phyloP scores from a whole-genome alignment of 2,797 vertebrate species.

The Chiroxiphia lanceolata region DNA sequence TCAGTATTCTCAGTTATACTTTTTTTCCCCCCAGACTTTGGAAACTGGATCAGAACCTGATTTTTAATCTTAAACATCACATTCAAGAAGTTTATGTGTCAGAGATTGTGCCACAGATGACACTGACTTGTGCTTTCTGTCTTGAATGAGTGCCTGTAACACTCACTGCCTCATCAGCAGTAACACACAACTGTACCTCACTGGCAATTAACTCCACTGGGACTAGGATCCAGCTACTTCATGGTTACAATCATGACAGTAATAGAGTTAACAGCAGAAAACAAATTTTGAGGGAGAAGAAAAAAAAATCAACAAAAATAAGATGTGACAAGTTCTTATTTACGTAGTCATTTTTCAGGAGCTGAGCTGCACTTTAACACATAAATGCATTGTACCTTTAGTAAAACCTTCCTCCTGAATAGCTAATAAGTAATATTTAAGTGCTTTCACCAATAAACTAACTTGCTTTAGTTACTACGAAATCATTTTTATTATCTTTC shows the following conservation, averaged over 20 bases:
- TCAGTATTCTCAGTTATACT: background rate
- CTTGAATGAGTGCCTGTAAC: background rate
- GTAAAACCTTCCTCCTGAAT: constrained; percentile 59
- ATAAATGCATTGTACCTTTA: constrained; percentile 52
- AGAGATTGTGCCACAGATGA: background rate
- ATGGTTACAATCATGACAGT: background rate
- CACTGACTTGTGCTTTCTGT: background rate
- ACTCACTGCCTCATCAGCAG: background rate
- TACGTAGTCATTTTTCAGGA: constrained; percentile 41
- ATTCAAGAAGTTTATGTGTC: background rate
- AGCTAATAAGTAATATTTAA: constrained; percentile 54
- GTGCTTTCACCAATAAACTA: constrained; percentile 54
- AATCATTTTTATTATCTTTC: constrained; percentile 57
- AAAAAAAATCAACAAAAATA: constrained; percentile 35
- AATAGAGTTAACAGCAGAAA: background rate
- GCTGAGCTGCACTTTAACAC: constrained; percentile 34
- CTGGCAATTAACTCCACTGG: background rate
- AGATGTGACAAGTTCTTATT: constrained; percentile 57
- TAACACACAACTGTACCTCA: background rate
- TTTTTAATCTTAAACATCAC: background rate
- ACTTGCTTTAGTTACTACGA: constrained; percentile 24
- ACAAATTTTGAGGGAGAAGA: background rate
- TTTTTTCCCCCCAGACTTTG: background rate
- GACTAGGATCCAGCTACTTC: background rate
- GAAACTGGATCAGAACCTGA: background rate